Base-by-base conservation (phyloP, 2,113 vertebrate genomes). In the Dunckerocampus dactyliophorus region DNA sequence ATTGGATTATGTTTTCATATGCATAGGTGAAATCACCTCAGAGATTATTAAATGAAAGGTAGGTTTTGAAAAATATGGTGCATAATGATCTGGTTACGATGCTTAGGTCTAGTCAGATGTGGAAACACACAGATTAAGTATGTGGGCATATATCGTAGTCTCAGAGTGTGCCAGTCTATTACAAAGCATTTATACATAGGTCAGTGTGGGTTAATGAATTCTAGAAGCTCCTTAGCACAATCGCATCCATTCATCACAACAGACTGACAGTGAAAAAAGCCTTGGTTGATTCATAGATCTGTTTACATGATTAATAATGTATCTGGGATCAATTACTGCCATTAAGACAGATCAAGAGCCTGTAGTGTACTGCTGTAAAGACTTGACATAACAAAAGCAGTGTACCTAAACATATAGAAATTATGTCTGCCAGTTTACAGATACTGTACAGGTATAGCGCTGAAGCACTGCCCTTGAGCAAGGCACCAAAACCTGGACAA, bases 301-400 rank as follows among this genome's bases (percentile, higher is more conserved):
- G 72, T 89, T 87, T 83, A 86, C 86, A 68, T 74, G 72, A 80
- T 90, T 69, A 90, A 89, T 89, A 87, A 90, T 90, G 80, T 72
- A 90, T 62, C 67, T 56, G 50, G 75, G 76, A 81, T 90, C 61
- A 83, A 89, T 89, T 89, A 87, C 88, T 67, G 55, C 59, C 45
- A 84, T 86, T 90, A 61, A 87, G 68, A 59, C 77, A 61, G 82
- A 86, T 85, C 79, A 76, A 84, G 74, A 83, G 75, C 85, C 83
- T 66, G 14, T 63, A 73, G 12, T 43, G 39, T 43, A 43, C 12
- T 43, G 39, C 39, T 14, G 13, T 13, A 43, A 43, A 14, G 39
- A 43, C 39, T 43, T 14, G 39, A 43, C 39, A 43, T 14, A 43
- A 14, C 39, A 43, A 43, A 43, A 43, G 12, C 63, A 63, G 47